Base-by-base conservation (phyloP, 2,113 vertebrate species). In the Diadophis punctatus region DNA sequence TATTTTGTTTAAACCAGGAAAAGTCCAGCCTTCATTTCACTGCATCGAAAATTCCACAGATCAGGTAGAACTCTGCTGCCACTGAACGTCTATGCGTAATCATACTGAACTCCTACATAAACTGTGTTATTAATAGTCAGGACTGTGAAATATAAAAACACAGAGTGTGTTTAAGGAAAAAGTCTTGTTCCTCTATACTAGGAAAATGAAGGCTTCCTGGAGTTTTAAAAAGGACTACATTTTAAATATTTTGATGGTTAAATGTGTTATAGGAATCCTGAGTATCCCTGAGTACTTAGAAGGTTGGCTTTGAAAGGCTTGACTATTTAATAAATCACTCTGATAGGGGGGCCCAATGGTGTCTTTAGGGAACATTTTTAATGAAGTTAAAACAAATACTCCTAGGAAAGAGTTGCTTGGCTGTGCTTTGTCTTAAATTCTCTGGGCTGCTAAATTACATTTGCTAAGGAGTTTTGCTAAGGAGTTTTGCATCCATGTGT, bases 401-500 rank as follows among this genome's bases (percentile, higher is more conserved):
- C 88, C 94, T 96, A 93, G 93, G 92, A 96, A 96, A 94, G 95
- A 96, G 94, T 8, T 87, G 63, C 93, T 95, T 53, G 14, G 89
- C 86, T 95, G 90, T 94, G 90, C 89, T 92, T 94, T 91, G 94
- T 52, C 9, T 2, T 88, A 93, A 80, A 55, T 60, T 95, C 93
- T 88, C 30, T 14, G 2, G 55, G 84, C 6, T 94, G 93, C 53
- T 93, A 80, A 95, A 94, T 94, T 90, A 87, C 18, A 51, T 53
- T 95, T 90, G 91, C n/a, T 34, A 23, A 88, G 90, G 30, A 74
- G 85, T 87, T 93, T 52, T 52, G 30, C 34, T 95, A 23, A 88
- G 90, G 30, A 74, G 85, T 87, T 93, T 52, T 52, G 30, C 34
- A 94, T 95, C 86, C 91, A 18, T 16, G 68, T 89, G 53, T 90